Conservation (phyloP, 64 coral and sea anemone species). For the Dendronephthya gigantea region DNA sequence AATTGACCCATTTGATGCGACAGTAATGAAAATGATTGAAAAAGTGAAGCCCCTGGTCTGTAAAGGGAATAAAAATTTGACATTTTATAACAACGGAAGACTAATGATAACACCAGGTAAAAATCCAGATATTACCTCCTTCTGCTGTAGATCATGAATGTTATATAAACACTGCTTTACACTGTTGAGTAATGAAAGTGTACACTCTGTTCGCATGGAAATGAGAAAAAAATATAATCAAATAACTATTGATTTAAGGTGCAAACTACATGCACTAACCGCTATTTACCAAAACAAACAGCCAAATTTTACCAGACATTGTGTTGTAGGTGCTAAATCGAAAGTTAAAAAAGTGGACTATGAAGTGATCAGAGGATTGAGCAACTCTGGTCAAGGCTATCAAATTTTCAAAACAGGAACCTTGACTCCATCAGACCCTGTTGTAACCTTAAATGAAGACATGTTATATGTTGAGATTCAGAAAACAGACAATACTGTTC, state of each 20-base stretch:
- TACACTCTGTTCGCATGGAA: too few species aligned
- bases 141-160: too few species aligned
- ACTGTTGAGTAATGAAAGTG: background rate
- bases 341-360: background rate
- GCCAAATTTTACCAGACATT: background rate
- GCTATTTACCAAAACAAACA: too few species aligned
- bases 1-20: conserved; percentile 3
- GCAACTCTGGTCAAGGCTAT: background rate
- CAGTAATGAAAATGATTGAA: conserved; percentile 4
- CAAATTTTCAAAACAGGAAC: background rate
- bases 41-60: background rate
- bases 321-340: background rate
- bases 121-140: background rate
- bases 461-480: background rate
- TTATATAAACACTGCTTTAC: background rate
- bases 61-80: background rate
- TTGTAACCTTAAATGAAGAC: conserved; percentile 8
- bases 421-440: background rate
- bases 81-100: background rate
- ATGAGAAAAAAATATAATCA: too few species aligned
- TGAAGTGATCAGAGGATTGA: background rate
- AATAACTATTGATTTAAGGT: too few species aligned
- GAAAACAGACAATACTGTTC: background rate
- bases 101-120: conserved; percentile 15
- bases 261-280: too few species aligned